A percentile compares a stretch with the other conserved stretches of the same genome.
phyloP scores from a whole-genome alignment of 2,888 invertebrate species.

The Amblyteles armatorius region DNA sequence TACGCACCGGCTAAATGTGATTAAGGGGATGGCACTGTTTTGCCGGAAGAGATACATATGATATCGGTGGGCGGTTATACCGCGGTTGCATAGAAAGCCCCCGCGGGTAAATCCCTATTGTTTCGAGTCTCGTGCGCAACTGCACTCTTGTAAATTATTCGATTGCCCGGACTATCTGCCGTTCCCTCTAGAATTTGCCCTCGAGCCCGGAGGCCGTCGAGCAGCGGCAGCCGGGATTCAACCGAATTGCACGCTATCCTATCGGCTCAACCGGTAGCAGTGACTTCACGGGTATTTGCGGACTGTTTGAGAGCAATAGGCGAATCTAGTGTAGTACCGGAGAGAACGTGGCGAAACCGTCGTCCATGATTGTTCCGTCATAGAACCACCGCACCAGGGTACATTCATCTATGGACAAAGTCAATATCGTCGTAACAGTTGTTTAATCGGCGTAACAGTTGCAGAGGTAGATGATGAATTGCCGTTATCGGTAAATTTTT shows the following conservation, averaged over 20 bases:
- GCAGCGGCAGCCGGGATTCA: constrained; percentile 21
- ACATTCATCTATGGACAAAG: neutral
- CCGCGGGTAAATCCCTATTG: constrained; percentile 45
- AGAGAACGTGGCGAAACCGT: constrained; percentile 8
- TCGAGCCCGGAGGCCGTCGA: constrained; percentile 18
- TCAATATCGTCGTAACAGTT: neutral
- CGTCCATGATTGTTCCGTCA: constrained; percentile 41
- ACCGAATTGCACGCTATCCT: constrained; percentile 37
- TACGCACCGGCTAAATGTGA: neutral
- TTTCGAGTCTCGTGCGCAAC: constrained; percentile 41
- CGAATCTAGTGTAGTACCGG: constrained; percentile 27
- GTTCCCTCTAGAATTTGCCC: constrained; percentile 26
- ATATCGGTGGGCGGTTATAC: constrained; percentile 3
- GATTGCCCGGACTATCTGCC: constrained; percentile 36
- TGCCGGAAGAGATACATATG: constrained; percentile 3
- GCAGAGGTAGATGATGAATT: too few species aligned
- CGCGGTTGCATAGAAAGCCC: constrained; percentile 17
- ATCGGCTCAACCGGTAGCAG: constrained; percentile 14
- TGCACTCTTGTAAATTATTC: constrained; percentile 58
- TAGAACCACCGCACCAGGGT: neutral
- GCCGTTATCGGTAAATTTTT: neutral
- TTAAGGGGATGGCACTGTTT: neutral
- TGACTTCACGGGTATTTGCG: constrained; percentile 47
- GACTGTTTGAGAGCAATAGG: constrained; percentile 21
- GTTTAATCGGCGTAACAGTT: neutral